Percentiles rank a stretch among this genome's conserved stretches.
Conservation (phyloP, 2,113 vertebrate genomes). For the Otis tarda region DNA sequence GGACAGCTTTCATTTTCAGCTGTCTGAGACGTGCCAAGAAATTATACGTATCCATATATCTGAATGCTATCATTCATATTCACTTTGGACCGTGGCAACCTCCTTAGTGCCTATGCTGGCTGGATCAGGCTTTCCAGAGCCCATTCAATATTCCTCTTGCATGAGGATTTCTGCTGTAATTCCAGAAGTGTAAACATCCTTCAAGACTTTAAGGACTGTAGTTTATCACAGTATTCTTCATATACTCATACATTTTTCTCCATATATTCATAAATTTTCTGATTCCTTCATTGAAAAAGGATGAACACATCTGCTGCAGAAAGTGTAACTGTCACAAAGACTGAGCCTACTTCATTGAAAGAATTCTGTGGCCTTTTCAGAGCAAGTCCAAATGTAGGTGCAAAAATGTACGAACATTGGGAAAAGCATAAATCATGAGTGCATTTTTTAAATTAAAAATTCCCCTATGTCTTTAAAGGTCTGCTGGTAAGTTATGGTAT, state of each 20-base stretch:
- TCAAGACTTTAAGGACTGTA: background rate
- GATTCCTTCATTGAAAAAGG: background rate
- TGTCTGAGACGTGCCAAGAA: background rate
- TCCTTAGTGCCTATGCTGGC: background rate
- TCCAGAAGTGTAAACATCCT: background rate
- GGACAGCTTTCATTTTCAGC: background rate
- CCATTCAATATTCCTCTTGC: background rate
- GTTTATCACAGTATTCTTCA: background rate
- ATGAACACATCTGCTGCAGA: slow-evolving; percentile 11
- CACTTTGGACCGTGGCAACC: background rate
- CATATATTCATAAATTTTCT: background rate
- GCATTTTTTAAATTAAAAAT: background rate
- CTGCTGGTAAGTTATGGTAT: background rate
- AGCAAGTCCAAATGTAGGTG: background rate
- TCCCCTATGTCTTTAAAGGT: background rate
- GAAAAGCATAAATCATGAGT: background rate
- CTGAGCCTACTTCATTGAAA: background rate
- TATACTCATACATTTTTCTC: background rate
- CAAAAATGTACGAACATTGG: background rate
- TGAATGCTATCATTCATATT: background rate
- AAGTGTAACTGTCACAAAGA: background rate
- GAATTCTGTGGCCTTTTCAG: background rate
- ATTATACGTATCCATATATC: background rate
- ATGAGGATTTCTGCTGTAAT: background rate
- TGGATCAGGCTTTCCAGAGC: background rate